Conservation (phyloP, 1,140 invertebrate genomes). For the Drosophila parvula region DNA sequence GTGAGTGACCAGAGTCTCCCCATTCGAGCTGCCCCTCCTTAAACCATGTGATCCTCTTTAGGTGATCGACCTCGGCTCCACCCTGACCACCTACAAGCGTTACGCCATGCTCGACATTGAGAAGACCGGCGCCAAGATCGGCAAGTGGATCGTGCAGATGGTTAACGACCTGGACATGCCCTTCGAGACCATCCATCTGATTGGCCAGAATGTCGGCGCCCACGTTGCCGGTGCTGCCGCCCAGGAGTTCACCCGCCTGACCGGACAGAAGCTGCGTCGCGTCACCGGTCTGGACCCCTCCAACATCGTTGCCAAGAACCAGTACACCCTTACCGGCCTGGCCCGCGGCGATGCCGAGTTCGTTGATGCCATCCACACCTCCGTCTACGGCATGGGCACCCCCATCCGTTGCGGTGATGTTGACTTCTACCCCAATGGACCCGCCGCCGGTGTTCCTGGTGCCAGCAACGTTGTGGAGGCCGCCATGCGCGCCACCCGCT, state of each 20-base stretch:
- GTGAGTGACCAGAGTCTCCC: constrained; percentile 9
- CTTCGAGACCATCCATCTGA: constrained; percentile 76
- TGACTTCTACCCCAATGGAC: constrained; percentile 92
- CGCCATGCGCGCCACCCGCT: constrained; percentile 87
- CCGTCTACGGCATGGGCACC: constrained; percentile 89
- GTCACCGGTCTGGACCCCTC: constrained; percentile 90
- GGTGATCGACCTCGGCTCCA: constrained; percentile 63
- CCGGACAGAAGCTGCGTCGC: constrained; percentile 84
- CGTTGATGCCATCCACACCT: constrained; percentile 91
- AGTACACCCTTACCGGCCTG: constrained; percentile 85
- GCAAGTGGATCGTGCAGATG: constrained; percentile 57
- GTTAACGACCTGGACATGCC: constrained; percentile 68
- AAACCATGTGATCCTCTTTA: not conserved
- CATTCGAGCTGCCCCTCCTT: not conserved
- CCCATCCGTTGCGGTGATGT: constrained; percentile 87
- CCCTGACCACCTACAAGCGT: constrained; percentile 63
- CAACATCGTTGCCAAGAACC: constrained; percentile 86
- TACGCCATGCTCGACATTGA: constrained; percentile 69
- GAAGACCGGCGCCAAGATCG: constrained; percentile 64
- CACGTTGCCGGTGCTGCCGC: constrained; percentile 86
- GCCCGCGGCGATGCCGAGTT: constrained; percentile 86
- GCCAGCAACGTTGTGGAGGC: constrained; percentile 87
- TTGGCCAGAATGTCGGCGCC: constrained; percentile 73
- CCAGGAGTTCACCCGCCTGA: constrained; percentile 86
- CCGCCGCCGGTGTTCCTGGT: constrained; percentile 83